phyloP scores from a whole-genome alignment of 2,888 invertebrate genomes.

The Erebia aethiops region DNA sequence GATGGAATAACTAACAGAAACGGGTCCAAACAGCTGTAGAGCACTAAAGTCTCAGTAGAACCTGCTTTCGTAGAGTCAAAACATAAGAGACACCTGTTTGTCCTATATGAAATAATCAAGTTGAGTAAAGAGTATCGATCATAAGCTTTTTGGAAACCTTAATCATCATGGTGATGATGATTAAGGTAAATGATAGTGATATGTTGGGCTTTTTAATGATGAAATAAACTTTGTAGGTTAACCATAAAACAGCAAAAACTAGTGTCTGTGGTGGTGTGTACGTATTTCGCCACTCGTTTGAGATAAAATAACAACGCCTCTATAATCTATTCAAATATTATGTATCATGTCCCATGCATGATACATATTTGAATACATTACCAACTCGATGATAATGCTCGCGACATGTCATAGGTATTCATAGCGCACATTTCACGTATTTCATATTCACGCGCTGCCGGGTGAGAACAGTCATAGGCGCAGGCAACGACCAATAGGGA shows the following conservation, averaged over 20 bases:
- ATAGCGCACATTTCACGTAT: conserved; percentile 74
- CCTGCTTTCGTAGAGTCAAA: no score
- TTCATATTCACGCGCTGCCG: conserved; percentile 61
- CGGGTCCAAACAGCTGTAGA: no score
- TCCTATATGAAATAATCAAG: no score
- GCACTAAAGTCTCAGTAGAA: no score
- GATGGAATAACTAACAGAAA: no score
- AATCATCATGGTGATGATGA: no score
- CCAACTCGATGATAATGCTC: conserved; percentile 77
- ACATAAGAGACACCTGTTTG: no score
- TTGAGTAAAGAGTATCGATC: no score
- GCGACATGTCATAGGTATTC: conserved; percentile 76
- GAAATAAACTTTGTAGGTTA: no score
- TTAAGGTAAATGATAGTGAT: background rate
- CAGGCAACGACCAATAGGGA: background rate
- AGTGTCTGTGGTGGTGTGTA: background rate
- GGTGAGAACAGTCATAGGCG: conserved; percentile 49
- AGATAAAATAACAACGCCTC: conserved; percentile 20
- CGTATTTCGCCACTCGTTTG: conserved; percentile 7
- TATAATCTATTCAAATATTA: conserved; percentile 23
- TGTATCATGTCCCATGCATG: conserved; percentile 49
- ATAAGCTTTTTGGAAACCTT: no score
- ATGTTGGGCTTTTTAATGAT: no score
- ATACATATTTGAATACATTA: conserved; percentile 84
- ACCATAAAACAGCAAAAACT: conserved; percentile 2